Evolutionary conservation across 2,888 invertebrate species (phyloP), one percentile per base, ranked within the genome.

Genomic region (Brenthis hecate): DNA sequence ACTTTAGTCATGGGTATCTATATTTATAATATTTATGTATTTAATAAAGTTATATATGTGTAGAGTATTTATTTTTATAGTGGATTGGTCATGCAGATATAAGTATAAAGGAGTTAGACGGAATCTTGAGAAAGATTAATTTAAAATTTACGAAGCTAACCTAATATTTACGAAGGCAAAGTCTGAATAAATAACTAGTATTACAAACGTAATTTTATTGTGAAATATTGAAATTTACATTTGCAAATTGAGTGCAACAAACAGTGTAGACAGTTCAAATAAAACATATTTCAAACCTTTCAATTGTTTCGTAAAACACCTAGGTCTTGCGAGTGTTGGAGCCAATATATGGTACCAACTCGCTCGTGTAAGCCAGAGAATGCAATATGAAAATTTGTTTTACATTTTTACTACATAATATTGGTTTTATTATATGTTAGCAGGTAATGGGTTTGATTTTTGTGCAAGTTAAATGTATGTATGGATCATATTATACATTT

Each of bases 271-370:
- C 65, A 47, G 56, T 69, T 66, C 48, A 58, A 68, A 66, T 57
- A 65, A 63, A 71, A 68, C 32, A 68, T 56, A 60, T 57, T 62
- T 71, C 65, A 58, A 58, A 66, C 50, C 57, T 58, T 68, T 58
- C 58, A 58, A 63, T 66, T 63, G 54, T 63, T 62, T 28, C 56
- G 55, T 63, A 65, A 56, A 68, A 57, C 57, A 71, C 61, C 70
- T 65, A 67, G 53, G 47, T 71, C 63, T 66, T 50, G 36, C 36
- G 36, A 43, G 51, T 36, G 6, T n/a, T 36, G 32, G 32, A 36
- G 51, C 14, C 58, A 58, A 58, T 48, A 43, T 11, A 58, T 16
- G n/a, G 56, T 14, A 56, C 23, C 58, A 28, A 28, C 23, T 58
- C 23, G 48, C 14, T 23, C 36, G 36, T 58, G 58, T 6, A n/a